phyloP scores from a whole-genome alignment of 2,797 vertebrate species.

The Gymnocypris eckloni region DNA sequence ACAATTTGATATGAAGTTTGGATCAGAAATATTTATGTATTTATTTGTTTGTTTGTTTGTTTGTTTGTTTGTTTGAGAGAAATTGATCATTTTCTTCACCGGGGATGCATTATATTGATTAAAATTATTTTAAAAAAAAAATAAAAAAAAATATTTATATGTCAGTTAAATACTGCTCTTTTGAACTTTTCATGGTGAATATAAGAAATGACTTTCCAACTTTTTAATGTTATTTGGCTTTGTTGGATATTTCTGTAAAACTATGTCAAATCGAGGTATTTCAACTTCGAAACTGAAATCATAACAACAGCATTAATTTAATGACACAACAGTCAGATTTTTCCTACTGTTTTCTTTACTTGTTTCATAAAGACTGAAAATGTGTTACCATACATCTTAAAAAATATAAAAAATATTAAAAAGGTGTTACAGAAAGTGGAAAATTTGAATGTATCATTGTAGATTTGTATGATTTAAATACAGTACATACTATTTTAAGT shows the following conservation, averaged over 20 bases:
- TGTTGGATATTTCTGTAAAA: not conserved
- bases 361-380: not conserved
- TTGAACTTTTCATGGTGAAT: not conserved
- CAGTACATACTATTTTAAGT: not conserved
- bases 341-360: not conserved
- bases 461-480: not conserved
- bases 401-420: not conserved
- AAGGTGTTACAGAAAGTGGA: not conserved
- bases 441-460: no score
- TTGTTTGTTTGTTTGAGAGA: no score
- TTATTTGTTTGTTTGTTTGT: no score
- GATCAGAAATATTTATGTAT: not conserved
- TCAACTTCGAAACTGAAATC: not conserved
- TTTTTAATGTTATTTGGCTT: not conserved
- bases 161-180: no score
- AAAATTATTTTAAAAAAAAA: not conserved
- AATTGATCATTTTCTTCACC: no score
- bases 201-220: not conserved
- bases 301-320: not conserved
- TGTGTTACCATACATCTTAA: not conserved
- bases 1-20: not conserved
- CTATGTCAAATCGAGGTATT: not conserved
- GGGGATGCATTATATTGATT: not conserved
- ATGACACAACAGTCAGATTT: not conserved
- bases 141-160: not conserved